Base-by-base conservation (phyloP, 2,888 invertebrate species). In the Conus canariensis region DNA sequence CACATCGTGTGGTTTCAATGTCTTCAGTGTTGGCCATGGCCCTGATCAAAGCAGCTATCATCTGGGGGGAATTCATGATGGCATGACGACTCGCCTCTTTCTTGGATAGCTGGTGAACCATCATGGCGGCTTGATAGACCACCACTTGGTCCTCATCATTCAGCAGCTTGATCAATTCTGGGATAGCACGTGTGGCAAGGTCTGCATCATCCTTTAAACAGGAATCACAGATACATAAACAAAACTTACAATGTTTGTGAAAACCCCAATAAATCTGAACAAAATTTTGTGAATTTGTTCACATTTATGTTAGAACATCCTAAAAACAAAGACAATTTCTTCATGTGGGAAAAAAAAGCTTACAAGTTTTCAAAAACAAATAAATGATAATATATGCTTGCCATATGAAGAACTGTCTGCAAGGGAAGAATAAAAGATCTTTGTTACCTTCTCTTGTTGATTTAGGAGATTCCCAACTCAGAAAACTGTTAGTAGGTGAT, bases 21-120 rank as follows among this genome's bases (percentile, higher is more conserved):
- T 99, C 99, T 96, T 99, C 99, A 96, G 99, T 98, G 96, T 98
- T 99, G 77, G 98, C 98, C 96, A 99, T 98, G 85, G 99, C 99
- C 90, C 98, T 97, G 67, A 99, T 99, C 95, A 99, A 97, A 92
- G 99, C 99, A 60, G 98, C 98, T 14, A 99, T 98, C 99, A 97
- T 97, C 94, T 97, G 96, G 58, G 95, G 95, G 19, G 95, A 95
- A 93, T 96, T 96, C 95, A 96, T 96, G 92, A 96, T 96, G 91
- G 99, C 99, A 95, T 99, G 99, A 88, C 99, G 96, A 91, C 96
- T 96, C n/a, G 99, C 99, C 96, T 99, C 99, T 96, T 99, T 99
- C 97, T 99, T 99, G 25, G 99, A 99, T 93, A 99, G 97, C 96
- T 99, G 99, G 96, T 99, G 99, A 0, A 99, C 99, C 98, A 99